These are phyloP conservation scores for Parapsyche elsis DNA, from an alignment of 1,140 invertebrate genomes.

Conservation along the genomic window DNA sequence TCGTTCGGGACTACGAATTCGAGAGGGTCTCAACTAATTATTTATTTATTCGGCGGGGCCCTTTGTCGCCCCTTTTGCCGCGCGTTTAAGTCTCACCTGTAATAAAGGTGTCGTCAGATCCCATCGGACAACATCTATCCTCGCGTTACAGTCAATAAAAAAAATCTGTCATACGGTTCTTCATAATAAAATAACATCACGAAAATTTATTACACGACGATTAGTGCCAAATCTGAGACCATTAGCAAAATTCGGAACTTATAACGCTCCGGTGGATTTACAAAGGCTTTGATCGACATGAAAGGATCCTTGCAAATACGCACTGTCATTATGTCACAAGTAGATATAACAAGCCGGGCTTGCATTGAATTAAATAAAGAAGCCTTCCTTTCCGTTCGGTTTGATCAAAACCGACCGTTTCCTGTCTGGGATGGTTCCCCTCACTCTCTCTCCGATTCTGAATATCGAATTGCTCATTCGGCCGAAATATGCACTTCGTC, in stretches of 20 bases:
- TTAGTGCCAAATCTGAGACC: too few species aligned
- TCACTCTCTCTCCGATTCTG: background rate
- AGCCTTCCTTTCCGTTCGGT: background rate
- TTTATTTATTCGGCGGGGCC: slow-evolving; percentile 49
- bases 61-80: slow-evolving; percentile 43
- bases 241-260: too few species aligned
- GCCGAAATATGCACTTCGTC: background rate
- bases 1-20: slow-evolving; percentile 30
- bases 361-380: slow-evolving; percentile 4
- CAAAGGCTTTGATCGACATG: background rate
- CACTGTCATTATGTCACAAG: too few species aligned
- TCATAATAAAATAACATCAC: too few species aligned
- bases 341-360: too few species aligned
- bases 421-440: background rate
- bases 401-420: slow-evolving; percentile 9
- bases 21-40: slow-evolving; percentile 43
- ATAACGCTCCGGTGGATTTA: too few species aligned
- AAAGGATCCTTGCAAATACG: background rate
- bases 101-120: slow-evolving; percentile 26
- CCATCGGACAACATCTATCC: too few species aligned
- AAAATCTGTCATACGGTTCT: too few species aligned
- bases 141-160: background rate
- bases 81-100: background rate
- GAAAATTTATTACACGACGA: too few species aligned
- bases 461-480: background rate